These are phyloP conservation scores for Sturnus vulgaris DNA, from an alignment of 2,113 vertebrate species.

Conservation along the genomic window DNA sequence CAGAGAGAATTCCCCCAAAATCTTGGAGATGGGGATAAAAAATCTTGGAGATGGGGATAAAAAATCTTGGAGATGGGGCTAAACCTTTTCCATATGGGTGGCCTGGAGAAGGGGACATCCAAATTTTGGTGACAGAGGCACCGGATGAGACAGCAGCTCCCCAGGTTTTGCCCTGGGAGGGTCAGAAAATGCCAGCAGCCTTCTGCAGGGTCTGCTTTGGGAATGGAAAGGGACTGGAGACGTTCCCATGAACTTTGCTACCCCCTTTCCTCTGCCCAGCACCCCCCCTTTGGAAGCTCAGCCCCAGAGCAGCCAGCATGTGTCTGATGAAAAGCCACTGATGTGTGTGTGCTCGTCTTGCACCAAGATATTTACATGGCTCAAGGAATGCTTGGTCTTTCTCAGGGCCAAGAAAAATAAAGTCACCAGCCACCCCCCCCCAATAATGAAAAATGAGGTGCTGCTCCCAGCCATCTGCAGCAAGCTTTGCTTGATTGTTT, in stretches of 20 bases:
- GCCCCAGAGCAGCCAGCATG: background rate
- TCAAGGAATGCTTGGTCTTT: slow-evolving; percentile 4
- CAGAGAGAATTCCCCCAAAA: background rate
- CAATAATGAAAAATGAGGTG: slow-evolving; percentile 45
- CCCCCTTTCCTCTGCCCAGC: background rate
- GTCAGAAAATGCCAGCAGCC: background rate
- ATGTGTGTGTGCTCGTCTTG: background rate
- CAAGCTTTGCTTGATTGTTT: background rate
- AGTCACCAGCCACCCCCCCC: background rate
- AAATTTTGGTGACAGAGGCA: background rate
- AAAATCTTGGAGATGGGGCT: background rate
- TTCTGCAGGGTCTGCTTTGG: background rate
- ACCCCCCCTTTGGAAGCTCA: background rate
- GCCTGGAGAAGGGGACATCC: background rate
- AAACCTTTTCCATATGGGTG: background rate
- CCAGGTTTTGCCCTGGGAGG: background rate
- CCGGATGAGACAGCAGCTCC: background rate
- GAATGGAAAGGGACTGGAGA: background rate
- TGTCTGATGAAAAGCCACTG: background rate
- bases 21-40: background rate
- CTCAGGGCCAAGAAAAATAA: slow-evolving; percentile 57
- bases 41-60: background rate
- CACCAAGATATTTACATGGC: background rate
- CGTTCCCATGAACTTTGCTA: background rate
- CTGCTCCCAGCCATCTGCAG: slow-evolving; percentile 26